Conservation (phyloP, 2,113 vertebrate species). For the Hippocampus mohnikei region DNA sequence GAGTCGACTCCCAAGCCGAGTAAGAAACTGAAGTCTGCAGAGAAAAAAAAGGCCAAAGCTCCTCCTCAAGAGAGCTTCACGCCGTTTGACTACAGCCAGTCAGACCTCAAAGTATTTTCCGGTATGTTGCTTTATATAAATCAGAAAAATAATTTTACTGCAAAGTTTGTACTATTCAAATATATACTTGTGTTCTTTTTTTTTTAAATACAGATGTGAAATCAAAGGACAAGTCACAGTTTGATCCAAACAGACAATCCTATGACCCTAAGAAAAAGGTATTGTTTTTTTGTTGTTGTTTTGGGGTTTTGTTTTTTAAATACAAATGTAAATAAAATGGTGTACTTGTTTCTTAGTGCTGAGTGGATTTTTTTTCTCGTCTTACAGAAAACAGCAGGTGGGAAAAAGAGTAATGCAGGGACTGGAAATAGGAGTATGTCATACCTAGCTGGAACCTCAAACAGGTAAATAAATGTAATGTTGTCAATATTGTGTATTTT, state of each 20-base stretch:
- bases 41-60: conserved; percentile 55
- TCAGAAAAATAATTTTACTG: neutral
- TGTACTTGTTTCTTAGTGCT: neutral
- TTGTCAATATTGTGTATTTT: neutral
- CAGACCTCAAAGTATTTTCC: conserved; percentile 85
- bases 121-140: conserved; percentile 67
- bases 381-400: conserved; percentile 74
- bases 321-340: neutral
- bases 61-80: conserved; percentile 69
- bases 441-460: conserved; percentile 79
- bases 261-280: conserved; percentile 67
- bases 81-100: conserved; percentile 90
- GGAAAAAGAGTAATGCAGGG: conserved; percentile 70
- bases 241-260: conserved; percentile 82
- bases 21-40: conserved; percentile 76
- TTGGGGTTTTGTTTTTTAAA: neutral
- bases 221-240: conserved; percentile 76
- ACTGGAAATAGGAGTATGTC: conserved; percentile 86
- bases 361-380: neutral
- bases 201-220: conserved; percentile 56
- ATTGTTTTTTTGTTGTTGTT: neutral
- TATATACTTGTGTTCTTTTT: neutral
- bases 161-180: neutral
- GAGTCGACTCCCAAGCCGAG: conserved; percentile 70
- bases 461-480: conserved; percentile 71